These are phyloP conservation scores for Sterrhoptilus dennistouni DNA, from an alignment of 2,113 vertebrate genomes.

Conservation along the genomic window DNA sequence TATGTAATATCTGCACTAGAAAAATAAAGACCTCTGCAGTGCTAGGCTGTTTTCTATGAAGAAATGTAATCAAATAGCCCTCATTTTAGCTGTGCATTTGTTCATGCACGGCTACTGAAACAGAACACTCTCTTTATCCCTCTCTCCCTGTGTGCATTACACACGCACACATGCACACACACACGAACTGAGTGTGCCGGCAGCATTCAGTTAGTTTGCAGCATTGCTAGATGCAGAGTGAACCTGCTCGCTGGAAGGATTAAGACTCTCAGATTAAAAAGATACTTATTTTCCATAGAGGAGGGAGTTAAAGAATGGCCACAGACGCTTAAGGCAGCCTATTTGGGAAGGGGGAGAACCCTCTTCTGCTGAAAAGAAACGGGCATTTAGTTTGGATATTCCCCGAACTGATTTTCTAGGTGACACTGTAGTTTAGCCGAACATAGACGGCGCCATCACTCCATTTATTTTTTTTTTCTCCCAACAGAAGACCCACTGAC, in stretches of 20 bases:
- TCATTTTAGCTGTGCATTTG: slow-evolving; percentile 36
- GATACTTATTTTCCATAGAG: neutral
- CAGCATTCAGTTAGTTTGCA: slow-evolving; percentile 17
- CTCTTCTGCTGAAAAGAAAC: slow-evolving; percentile 56
- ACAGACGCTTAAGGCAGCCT: slow-evolving; percentile 8
- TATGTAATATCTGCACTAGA: slow-evolving; percentile 16
- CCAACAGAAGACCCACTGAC: slow-evolving; percentile 66
- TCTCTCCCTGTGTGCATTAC: neutral
- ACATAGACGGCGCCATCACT: slow-evolving; percentile 87
- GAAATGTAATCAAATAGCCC: slow-evolving; percentile 37
- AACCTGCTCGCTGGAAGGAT: neutral
- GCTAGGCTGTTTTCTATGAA: slow-evolving; percentile 41
- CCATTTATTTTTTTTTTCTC: slow-evolving; percentile 71
- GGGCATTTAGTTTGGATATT: slow-evolving; percentile 70
- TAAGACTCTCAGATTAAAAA: slow-evolving; percentile 29
- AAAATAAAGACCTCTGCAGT: slow-evolving; percentile 69
- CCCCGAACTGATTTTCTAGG: slow-evolving; percentile 74
- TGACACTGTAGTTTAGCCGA: slow-evolving; percentile 76
- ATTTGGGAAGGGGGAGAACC: slow-evolving; percentile 23
- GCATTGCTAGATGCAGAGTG: neutral
- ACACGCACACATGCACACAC: neutral
- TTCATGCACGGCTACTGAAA: neutral
- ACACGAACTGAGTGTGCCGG: neutral
- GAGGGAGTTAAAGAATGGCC: neutral
- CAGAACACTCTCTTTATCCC: neutral